These are phyloP conservation scores for Chlorops oryzae DNA, from an alignment of 1,140 invertebrate genomes.

Conservation along the genomic window DNA sequence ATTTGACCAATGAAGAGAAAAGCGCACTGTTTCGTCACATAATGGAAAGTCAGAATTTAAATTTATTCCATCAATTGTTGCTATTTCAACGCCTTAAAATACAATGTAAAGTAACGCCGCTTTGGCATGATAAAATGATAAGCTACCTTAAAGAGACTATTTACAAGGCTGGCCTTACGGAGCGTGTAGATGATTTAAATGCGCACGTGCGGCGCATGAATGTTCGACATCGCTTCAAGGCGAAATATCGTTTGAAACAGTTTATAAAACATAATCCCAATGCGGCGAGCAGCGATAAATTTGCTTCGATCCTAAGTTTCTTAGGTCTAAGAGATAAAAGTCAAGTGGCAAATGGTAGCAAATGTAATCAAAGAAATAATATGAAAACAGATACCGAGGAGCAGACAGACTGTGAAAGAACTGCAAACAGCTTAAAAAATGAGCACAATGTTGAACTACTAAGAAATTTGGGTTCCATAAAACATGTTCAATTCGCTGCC, in stretches of 20 bases:
- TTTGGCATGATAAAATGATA: conserved; percentile 6
- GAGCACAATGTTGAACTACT: too few species aligned
- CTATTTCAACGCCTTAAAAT: conserved; percentile 36
- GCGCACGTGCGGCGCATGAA: conserved; percentile 17
- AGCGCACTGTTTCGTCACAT: conserved; percentile 26
- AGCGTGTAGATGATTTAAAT: conserved; percentile 17
- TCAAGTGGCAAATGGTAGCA: too few species aligned
- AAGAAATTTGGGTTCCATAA: too few species aligned
- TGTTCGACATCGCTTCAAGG: conserved; percentile 31
- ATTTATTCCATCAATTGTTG: conserved; percentile 37
- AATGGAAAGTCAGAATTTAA: conserved; percentile 37
- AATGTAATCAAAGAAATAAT: background rate
- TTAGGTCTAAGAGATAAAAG: conserved; percentile 27
- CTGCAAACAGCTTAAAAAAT: too few species aligned
- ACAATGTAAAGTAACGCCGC: conserved; percentile 18
- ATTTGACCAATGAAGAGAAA: conserved; percentile 10
- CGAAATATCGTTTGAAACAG: conserved; percentile 29
- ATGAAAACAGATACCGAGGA: background rate
- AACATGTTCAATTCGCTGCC: conserved; percentile 57
- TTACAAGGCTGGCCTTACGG: background rate
- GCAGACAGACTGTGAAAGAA: too few species aligned
- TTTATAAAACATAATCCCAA: conserved; percentile 20
- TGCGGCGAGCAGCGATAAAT: conserved; percentile 19
- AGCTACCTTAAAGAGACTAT: background rate
- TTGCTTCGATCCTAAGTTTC: conserved; percentile 29